Conservation (phyloP, 2,113 vertebrate genomes). For the Tor tambroides region DNA sequence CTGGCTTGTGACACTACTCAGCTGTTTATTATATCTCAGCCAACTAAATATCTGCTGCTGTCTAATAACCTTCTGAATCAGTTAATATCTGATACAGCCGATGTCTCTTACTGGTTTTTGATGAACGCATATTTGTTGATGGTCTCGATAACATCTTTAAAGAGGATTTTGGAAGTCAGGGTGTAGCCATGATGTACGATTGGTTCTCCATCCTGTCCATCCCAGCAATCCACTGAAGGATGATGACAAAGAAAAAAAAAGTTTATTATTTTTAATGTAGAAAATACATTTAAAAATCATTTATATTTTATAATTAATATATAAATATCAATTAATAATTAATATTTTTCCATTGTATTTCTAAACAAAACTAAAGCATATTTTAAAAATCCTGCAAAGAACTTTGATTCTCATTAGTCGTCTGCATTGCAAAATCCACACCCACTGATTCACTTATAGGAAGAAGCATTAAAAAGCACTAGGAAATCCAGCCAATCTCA, state of each 20-base stretch:
- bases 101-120: slow-evolving; percentile 87
- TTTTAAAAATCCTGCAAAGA: background rate
- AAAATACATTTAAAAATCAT: background rate
- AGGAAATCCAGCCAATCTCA: slow-evolving; percentile 60
- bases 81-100: background rate
- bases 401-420: background rate
- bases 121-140: slow-evolving; percentile 97
- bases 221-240: slow-evolving; percentile 94
- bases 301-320: background rate
- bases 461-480: background rate
- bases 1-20: background rate
- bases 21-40: background rate
- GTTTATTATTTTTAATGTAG: background rate
- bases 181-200: slow-evolving; percentile 98
- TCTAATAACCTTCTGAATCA: background rate
- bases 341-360: background rate
- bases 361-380: background rate
- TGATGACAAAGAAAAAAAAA: background rate
- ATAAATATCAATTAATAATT: background rate
- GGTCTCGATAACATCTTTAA: slow-evolving; percentile 95
- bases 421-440: background rate
- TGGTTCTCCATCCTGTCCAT: slow-evolving; percentile 92
- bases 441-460: background rate
- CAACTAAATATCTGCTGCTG: background rate
- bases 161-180: slow-evolving; percentile 97